phyloP scores from a whole-genome alignment of 2,797 vertebrate species.

The Leuciscus waleckii region DNA sequence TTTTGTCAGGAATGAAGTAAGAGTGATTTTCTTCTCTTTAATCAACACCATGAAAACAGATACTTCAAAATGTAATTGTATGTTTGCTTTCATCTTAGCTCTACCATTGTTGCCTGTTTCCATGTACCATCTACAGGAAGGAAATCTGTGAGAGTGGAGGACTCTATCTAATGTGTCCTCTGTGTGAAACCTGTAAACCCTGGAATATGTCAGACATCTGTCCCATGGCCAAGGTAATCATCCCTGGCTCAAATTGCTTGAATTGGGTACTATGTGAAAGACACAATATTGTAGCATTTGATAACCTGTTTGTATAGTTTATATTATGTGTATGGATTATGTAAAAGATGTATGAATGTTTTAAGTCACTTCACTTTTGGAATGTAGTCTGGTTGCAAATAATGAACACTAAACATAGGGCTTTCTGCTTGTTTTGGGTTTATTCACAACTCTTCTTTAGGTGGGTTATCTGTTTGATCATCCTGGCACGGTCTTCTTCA shows the following conservation, averaged over 20 bases:
- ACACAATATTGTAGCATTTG: background rate
- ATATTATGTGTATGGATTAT: background rate
- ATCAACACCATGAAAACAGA: background rate
- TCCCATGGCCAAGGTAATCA: conserved; percentile 82
- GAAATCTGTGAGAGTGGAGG: conserved; percentile 79
- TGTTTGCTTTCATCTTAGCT: conserved; percentile 10
- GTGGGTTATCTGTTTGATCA: conserved; percentile 84
- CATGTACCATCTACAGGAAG: conserved; percentile 69
- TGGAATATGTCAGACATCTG: conserved; percentile 87
- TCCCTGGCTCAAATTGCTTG: background rate
- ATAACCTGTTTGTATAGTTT: background rate
- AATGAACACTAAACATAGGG: background rate
- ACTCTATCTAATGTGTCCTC: conserved; percentile 81
- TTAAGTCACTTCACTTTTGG: background rate
- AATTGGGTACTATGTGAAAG: background rate
- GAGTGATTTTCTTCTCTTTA: background rate
- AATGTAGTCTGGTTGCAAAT: background rate
- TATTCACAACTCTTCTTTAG: conserved; percentile 61
- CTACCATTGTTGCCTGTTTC: conserved; percentile 33
- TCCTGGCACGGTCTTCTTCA: conserved; percentile 83
- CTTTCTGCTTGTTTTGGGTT: background rate
- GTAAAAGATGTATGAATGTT: background rate
- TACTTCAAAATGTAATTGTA: conserved; percentile 1
- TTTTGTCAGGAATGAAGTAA: background rate
- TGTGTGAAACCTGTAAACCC: conserved; percentile 80